Percentiles rank a stretch among this genome's conserved stretches.
These are phyloP conservation scores for Drosophila helvetica DNA, from an alignment of 2,888 invertebrate species.

Conservation along the genomic window DNA sequence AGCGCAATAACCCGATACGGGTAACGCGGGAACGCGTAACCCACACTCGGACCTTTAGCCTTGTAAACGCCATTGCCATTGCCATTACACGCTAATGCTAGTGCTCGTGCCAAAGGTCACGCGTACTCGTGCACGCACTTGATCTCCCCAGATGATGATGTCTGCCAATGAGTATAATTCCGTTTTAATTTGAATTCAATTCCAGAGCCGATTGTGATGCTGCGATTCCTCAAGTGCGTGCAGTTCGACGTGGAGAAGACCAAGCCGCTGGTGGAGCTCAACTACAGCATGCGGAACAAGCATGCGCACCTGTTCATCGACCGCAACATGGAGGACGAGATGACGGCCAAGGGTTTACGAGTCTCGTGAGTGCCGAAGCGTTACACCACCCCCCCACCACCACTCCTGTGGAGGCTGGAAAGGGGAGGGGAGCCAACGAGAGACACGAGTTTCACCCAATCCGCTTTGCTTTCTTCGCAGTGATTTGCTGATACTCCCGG, in stretches of 20 bases:
- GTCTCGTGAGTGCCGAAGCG: constrained; percentile 57
- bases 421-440: background rate
- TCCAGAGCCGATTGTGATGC: constrained; percentile 74
- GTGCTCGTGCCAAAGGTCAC: constrained; percentile 26
- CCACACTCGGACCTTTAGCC: constrained; percentile 10
- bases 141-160: background rate
- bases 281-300: constrained; percentile 85
- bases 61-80: constrained; percentile 9
- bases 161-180: background rate
- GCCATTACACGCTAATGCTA: background rate
- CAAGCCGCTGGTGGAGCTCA: constrained; percentile 77
- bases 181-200: background rate
- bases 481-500: constrained; percentile 74
- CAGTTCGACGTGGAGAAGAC: constrained; percentile 71
- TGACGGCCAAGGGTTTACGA: constrained; percentile 54
- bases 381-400: no score
- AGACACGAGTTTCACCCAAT: background rate
- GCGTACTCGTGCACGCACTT: background rate
- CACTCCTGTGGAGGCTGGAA: no score
- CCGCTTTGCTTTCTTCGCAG: constrained; percentile 39
- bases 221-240: constrained; percentile 77
- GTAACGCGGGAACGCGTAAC: no score
- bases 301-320: constrained; percentile 85
- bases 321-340: constrained; percentile 83
- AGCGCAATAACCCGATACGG: constrained; percentile 21